Evolutionary conservation across 2,888 invertebrate species (phyloP).

Genomic region (Lacanobia oleracea): DNA sequence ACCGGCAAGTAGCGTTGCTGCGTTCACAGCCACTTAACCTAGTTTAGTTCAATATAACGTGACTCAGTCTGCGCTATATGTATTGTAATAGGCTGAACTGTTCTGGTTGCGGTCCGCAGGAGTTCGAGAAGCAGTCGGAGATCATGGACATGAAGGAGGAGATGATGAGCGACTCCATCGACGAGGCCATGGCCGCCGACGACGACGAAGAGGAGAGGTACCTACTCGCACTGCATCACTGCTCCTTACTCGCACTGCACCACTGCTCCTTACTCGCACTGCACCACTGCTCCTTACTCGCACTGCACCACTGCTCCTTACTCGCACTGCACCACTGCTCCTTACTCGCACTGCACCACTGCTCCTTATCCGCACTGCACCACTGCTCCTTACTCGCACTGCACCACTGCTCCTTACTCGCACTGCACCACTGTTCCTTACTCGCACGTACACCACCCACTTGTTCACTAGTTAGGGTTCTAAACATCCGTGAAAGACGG

Average conservation of each 20-base stretch:
- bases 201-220: conserved; percentile 99
- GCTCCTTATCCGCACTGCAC: too few relatives aligned
- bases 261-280: neutral
- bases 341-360: neutral
- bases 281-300: neutral
- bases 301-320: neutral
- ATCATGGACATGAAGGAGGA: conserved; percentile 99
- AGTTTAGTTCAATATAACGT: neutral
- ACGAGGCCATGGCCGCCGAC: conserved; percentile 99
- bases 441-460: neutral
- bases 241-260: neutral
- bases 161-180: conserved; percentile 99
- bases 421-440: neutral
- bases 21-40: neutral
- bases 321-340: neutral
- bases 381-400: neutral
- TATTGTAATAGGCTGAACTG: neutral
- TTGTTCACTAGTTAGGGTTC: neutral
- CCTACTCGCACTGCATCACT: neutral
- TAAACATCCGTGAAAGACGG: too few relatives aligned
- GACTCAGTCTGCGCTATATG: too few relatives aligned
- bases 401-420: neutral
- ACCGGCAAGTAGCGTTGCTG: too few relatives aligned
- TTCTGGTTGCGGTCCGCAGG: conserved; percentile 91
- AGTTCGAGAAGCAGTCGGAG: conserved; percentile 99